Evolutionary conservation across 1,140 invertebrate species (phyloP), one percentile per base, ranked within the genome.

Genomic region (Eciton burchellii): DNA sequence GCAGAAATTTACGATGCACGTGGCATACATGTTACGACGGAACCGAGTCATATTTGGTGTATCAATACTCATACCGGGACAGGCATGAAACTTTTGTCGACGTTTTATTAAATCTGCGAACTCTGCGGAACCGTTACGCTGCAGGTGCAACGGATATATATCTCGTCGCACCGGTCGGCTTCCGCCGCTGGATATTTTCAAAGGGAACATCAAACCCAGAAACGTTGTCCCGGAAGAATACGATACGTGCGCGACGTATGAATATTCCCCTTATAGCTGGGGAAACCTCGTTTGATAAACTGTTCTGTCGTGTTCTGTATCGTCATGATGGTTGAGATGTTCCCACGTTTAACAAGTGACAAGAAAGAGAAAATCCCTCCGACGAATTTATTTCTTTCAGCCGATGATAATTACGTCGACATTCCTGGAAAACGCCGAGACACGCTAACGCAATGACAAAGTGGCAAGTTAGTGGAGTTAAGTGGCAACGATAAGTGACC

Each of bases 71-170:
- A 54, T 60, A 59, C 35, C 9, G 21, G 35, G 3, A 14, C 9
- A 3, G 71, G 21, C 16, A 29, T 60, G 71, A 43, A 60, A 73
- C 56, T 60, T 73, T 73, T 73, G 71, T 73, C 71, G 71, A 73
- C 71, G 56, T 73, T 73, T 73, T 73, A 73, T 73, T 73, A 73
- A 73, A 73, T 73, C 71, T 45, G 71, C 71, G 56, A 73, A 73
- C 41, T 73, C 56, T 60, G 71, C 56, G 56, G 24, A 45, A 60
- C 11, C 41, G 71, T 73, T 73, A 60, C 52, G 41, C 71, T 60
- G 54, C 70, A 57, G 54, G 54, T 59, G 70, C 70, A 45, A 21
- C 71, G 54, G 21, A 72, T 72, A 72, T 72, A 59, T 29, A 14
- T 59, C 41, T 59, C 70, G 21, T 47, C 43, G 71, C n/a, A 59